Conservation (phyloP, 2,888 invertebrate species). For the Cremastinae sp. region DNA sequence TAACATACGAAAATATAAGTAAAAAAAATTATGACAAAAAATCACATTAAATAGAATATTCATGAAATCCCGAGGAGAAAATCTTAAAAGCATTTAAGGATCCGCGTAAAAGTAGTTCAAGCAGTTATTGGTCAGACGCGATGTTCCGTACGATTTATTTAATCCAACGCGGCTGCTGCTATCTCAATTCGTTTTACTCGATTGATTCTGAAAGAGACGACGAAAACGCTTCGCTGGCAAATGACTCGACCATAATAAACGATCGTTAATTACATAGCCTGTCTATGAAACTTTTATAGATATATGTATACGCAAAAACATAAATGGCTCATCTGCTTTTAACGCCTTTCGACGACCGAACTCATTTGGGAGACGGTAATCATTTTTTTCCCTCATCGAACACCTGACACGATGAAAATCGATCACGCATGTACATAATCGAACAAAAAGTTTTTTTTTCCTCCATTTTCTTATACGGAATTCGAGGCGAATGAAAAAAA, state of each 20-base stretch:
- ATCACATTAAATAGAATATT: no score
- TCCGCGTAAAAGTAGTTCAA: conserved; percentile 42
- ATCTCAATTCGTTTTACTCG: conserved; percentile 12
- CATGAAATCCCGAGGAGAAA: no score
- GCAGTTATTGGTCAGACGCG: conserved; percentile 23
- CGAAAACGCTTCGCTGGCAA: conserved; percentile 45
- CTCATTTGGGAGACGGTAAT: conserved; percentile 1
- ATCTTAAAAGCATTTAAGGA: no score
- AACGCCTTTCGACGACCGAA: conserved; percentile 23
- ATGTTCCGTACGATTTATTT: not conserved
- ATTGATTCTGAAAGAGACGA: conserved; percentile 9
- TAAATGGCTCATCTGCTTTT: no score
- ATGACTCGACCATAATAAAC: conserved; percentile 26
- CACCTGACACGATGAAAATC: not conserved
- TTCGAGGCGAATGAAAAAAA: not conserved
- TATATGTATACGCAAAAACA: no score
- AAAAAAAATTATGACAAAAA: no score
- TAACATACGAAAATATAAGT: not conserved
- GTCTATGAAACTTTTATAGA: conserved; percentile 1
- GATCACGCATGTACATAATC: no score
- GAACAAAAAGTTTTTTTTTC: not conserved
- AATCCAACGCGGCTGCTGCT: not conserved
- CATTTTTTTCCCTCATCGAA: not conserved
- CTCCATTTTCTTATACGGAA: not conserved
- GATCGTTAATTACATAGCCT: conserved; percentile 26